A percentile compares a stretch with the other conserved stretches of the same genome.
Conservation (phyloP, 2,797 vertebrate genomes). For the Delichon dasypus region DNA sequence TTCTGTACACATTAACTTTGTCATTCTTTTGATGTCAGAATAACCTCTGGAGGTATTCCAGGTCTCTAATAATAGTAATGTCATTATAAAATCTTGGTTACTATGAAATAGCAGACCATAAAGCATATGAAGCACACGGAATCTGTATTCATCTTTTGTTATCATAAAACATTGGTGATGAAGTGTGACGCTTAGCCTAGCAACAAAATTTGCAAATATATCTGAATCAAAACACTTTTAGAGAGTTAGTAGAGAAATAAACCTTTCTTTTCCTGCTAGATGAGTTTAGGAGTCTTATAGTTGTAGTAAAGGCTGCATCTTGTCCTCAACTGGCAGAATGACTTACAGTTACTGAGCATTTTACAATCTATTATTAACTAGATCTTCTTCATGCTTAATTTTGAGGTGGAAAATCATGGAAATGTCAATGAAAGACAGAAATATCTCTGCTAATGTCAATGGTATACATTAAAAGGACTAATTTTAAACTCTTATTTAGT, state of each 20-base stretch:
- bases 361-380: not conserved
- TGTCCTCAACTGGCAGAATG: not conserved
- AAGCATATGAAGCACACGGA: not conserved
- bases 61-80: not conserved
- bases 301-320: not conserved
- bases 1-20: not conserved
- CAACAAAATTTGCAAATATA: not conserved
- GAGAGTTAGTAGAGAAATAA: not conserved
- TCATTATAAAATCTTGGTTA: not conserved
- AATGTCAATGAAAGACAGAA: not conserved
- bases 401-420: not conserved
- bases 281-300: not conserved
- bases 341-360: not conserved
- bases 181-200: not conserved
- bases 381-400: not conserved
- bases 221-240: not conserved
- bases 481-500: not conserved
- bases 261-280: not conserved
- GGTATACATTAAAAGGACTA: not conserved
- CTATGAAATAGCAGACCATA: not conserved
- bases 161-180: not conserved
- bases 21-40: constrained; percentile 3
- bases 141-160: not conserved
- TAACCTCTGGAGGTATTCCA: constrained; percentile 13
- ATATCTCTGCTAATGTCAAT: not conserved